A percentile compares a stretch with the other conserved stretches of the same genome.
Conservation (phyloP, 2,797 vertebrate species). For the Melanogrammus aeglefinus region DNA sequence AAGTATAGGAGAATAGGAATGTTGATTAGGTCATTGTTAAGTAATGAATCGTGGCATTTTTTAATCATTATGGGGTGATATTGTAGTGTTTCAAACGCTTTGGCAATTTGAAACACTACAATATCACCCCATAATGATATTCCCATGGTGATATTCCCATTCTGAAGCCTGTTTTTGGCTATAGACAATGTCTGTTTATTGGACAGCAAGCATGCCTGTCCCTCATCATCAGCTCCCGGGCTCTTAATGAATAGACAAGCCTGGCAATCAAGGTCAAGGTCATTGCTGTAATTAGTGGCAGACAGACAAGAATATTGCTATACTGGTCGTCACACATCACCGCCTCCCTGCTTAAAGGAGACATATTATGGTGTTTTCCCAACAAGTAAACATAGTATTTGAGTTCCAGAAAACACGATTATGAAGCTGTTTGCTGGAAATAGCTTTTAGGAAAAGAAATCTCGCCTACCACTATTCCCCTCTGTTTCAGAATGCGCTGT, state of each 20-base stretch:
- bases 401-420: too few species aligned
- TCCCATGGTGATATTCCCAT: conserved; percentile 44
- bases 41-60: too few species aligned
- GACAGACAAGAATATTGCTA: conserved; percentile 35
- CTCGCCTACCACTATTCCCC: too few species aligned
- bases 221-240: conserved; percentile 31
- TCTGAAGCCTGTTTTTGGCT: conserved; percentile 12
- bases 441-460: too few species aligned
- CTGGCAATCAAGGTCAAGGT: conserved; percentile 63
- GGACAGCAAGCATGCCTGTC: conserved; percentile 33
- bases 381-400: too few species aligned
- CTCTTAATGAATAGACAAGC: conserved; percentile 56
- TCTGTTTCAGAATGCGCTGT: too few species aligned
- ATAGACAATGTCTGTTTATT: conserved; percentile 43
- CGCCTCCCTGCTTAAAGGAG: conserved; percentile 13
- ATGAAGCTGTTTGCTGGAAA: too few species aligned
- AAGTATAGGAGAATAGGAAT: too few species aligned
- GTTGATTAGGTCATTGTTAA: too few species aligned
- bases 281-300: conserved; percentile 47
- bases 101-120: too few species aligned
- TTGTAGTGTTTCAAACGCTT: not conserved
- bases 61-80: not conserved
- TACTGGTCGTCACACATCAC: conserved; percentile 31
- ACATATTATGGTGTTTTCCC: too few species aligned
- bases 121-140: too few species aligned